Evolutionary conservation across 2,113 vertebrate genomes (phyloP).

Genomic region (Neolamprologus hecqui): DNA sequence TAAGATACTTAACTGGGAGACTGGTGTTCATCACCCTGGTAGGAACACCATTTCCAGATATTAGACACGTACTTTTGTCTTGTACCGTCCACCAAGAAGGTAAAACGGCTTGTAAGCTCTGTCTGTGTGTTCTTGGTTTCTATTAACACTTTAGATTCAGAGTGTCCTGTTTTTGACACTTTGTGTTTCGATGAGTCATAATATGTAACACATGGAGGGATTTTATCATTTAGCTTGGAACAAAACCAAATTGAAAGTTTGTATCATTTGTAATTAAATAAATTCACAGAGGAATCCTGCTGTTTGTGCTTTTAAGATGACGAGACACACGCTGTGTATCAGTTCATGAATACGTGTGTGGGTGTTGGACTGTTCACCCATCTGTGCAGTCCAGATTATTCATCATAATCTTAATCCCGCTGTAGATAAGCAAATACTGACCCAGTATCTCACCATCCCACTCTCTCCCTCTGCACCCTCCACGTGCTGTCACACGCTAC

Average conservation of each 20-base stretch:
- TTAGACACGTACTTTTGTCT: not conserved
- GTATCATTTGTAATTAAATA: not conserved
- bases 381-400: conserved; percentile 49
- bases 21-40: not conserved
- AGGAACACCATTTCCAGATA: not conserved
- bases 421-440: conserved; percentile 26
- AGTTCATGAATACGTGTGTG: not conserved
- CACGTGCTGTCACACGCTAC: not conserved
- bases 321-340: not conserved
- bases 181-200: not conserved
- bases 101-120: not conserved
- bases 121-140: too few species aligned
- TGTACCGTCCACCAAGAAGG: not conserved
- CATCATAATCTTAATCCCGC: conserved; percentile 48
- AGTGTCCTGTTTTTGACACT: too few species aligned
- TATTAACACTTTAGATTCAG: too few species aligned
- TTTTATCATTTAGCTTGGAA: not conserved
- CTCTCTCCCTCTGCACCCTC: not conserved
- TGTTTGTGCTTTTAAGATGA: not conserved
- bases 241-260: not conserved
- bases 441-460: not conserved
- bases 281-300: not conserved
- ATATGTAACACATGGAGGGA: not conserved
- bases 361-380: not conserved
- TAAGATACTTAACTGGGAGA: not conserved